Evolutionary conservation across 2,888 invertebrate species (phyloP), one percentile per base, ranked within the genome.

Genomic region (Bellardia pandia): DNA sequence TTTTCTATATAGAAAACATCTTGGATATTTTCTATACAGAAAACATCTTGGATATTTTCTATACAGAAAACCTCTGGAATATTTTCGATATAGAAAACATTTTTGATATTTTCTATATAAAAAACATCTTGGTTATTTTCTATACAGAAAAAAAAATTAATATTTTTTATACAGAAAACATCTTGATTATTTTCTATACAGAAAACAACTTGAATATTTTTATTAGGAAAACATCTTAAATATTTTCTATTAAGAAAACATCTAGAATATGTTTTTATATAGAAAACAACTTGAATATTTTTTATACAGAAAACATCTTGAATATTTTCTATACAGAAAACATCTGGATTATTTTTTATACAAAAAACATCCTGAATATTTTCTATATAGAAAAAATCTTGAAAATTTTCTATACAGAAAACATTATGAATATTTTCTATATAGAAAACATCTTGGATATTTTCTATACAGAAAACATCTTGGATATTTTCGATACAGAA

Each of bases 1-100:
- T 66, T 66, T 45, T 66, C 45, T 68, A 14, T 14, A 68, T 11
- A 68, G 68, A 68, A 68, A 68, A 68, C 13, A 68, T 48, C 6
- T 33, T 1, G 9, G 30, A 68, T 14, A 48, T 68, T 68, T 48
- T 68, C 68, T 48, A 48, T 48, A 48, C 1, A 30, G 68, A 68
- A 68, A 68, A 48, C 16, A 14, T 30, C 16, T 2, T 23, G 2
- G 0, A 30, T 7, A 30, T 68, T 48, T 30, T 48, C 68, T 68
- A 68, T 48, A 48, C 2, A 45, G 68, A 68, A 68, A 68, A 68
- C 16, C 14, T 14, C 9, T 0, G 1, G 7, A 45, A 48, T 30
- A 48, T 68, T 48, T 30, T 48, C 68, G 16, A 48, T 48, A 48
- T 7, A 48, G 48, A 68, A 68, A 68, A 68, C 8, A 45, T 68